Conservation (phyloP, 2,888 invertebrate species). For the Latrodectus elegans region DNA sequence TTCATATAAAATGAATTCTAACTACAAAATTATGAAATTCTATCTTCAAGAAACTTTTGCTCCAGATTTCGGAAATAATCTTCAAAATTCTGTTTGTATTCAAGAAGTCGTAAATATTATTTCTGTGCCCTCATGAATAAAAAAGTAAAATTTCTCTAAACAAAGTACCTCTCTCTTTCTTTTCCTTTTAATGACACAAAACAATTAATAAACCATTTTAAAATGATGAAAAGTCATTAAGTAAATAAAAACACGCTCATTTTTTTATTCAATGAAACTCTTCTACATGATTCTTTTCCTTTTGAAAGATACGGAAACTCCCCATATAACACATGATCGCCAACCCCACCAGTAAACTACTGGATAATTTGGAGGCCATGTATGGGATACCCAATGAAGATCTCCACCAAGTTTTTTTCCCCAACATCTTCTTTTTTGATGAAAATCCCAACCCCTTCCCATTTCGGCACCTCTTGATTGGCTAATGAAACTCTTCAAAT, state of each 20-base stretch:
- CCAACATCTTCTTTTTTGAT: conserved; percentile 5
- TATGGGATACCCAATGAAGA: neutral
- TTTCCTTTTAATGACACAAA: no score
- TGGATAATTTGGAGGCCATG: neutral
- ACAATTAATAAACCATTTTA: neutral
- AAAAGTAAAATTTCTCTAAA: no score
- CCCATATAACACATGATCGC: neutral
- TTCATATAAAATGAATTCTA: no score
- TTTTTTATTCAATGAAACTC: neutral
- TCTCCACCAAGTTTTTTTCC: neutral
- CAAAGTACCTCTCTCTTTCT: no score
- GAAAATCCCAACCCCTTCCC: conserved; percentile 12
- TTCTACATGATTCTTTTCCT: neutral
- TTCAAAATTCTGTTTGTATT: no score
- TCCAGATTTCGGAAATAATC: no score
- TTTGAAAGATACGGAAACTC: neutral
- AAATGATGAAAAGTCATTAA: neutral
- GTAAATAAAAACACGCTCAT: neutral
- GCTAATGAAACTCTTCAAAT: neutral
- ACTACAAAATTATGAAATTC: no score
- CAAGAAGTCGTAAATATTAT: no score
- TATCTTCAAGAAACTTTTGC: no score
- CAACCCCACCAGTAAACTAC: neutral
- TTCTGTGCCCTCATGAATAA: no score
- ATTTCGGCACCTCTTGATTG: conserved; percentile 7